Evolutionary conservation across 2,113 vertebrate species (phyloP).

Genomic region (Cottus gobio): DNA sequence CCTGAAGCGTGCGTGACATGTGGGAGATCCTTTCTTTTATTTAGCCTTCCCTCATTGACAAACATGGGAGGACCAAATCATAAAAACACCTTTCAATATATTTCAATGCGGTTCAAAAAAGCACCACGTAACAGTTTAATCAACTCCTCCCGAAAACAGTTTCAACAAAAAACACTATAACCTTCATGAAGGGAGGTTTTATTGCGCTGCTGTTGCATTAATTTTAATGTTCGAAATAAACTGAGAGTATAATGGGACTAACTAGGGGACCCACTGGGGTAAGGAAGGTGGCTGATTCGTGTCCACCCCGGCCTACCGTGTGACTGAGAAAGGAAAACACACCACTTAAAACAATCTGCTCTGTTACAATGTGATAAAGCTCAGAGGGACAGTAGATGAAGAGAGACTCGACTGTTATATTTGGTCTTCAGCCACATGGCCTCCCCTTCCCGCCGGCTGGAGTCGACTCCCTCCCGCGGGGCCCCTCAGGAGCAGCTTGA

Average conservation of each 20-base stretch:
- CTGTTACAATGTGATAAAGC: slow-evolving; percentile 19
- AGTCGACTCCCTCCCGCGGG: not conserved
- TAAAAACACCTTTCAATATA: not conserved
- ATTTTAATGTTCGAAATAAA: not conserved
- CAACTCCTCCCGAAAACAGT: too few species aligned
- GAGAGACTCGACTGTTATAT: slow-evolving; percentile 22
- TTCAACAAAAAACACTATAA: not conserved
- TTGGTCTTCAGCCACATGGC: slow-evolving; percentile 19
- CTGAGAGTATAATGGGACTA: not conserved
- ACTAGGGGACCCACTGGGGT: too few species aligned
- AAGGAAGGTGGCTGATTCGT: not conserved
- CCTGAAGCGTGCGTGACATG: not conserved
- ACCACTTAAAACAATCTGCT: not conserved
- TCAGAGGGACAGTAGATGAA: slow-evolving; percentile 14
- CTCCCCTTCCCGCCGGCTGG: not conserved
- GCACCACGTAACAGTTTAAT: not conserved
- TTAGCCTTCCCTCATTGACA: not conserved
- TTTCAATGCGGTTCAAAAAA: not conserved
- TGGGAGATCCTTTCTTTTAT: not conserved
- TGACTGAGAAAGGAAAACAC: not conserved
- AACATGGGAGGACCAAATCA: not conserved
- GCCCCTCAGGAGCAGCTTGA: slow-evolving; percentile 36
- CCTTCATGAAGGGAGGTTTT: not conserved
- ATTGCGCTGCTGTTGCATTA: not conserved
- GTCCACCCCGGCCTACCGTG: slow-evolving; percentile 3